A percentile compares a stretch with the other conserved stretches of the same genome.
phyloP scores from a whole-genome alignment of 2,113 vertebrate species.

The Tenebrosternarchus preto region DNA sequence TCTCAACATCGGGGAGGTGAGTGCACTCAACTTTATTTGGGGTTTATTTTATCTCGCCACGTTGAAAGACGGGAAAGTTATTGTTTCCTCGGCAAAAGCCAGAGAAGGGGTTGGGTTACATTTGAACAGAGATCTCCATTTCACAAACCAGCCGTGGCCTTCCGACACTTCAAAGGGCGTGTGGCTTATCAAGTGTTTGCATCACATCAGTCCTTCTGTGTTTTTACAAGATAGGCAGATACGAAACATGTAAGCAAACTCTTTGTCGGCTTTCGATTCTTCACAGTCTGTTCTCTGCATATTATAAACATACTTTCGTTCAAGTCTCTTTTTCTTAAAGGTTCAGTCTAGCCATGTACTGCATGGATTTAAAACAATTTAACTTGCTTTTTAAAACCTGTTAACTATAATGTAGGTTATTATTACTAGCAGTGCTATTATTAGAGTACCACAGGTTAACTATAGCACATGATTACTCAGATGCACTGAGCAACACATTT shows the following conservation, averaged over 20 bases:
- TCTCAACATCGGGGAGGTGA: conserved; percentile 16
- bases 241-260: conserved; percentile 46
- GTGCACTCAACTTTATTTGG: conserved; percentile 40
- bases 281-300: conserved; percentile 19
- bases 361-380: neutral
- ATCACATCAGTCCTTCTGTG: conserved; percentile 45
- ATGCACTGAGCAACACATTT: too few relatives aligned
- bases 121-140: conserved; percentile 45
- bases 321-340: conserved; percentile 8
- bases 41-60: conserved; percentile 36
- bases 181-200: conserved; percentile 45
- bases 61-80: conserved; percentile 46
- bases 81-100: conserved; percentile 44
- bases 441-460: too few relatives aligned
- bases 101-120: conserved; percentile 48
- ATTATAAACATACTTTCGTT: conserved; percentile 43
- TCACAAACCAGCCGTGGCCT: conserved; percentile 37
- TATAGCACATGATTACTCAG: neutral
- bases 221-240: conserved; percentile 49
- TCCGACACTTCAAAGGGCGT: conserved; percentile 53
- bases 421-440: too few relatives aligned
- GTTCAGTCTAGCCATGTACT: neutral
- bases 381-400: too few relatives aligned
- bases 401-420: too few relatives aligned
- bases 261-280: conserved; percentile 24